A percentile compares a stretch with the other conserved stretches of the same genome.
These are phyloP conservation scores for Drosophila differens DNA, from an alignment of 2,888 invertebrate genomes.

Conservation along the genomic window DNA sequence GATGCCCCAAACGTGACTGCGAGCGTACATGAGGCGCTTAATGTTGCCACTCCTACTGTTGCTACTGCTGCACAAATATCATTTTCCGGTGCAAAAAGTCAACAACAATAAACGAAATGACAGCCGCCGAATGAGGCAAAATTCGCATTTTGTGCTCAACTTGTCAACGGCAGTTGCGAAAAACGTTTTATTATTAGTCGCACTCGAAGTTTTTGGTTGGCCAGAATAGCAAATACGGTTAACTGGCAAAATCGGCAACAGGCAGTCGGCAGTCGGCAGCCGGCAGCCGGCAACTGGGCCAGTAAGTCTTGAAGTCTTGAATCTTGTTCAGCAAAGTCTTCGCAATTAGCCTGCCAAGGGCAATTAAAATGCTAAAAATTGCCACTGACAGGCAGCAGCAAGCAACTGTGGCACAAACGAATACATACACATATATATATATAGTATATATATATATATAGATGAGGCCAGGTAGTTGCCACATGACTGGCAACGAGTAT, in stretches of 20 bases:
- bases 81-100: slow-evolving; percentile 50
- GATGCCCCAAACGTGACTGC: slow-evolving; percentile 75
- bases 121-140: slow-evolving; percentile 35
- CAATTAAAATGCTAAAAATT: slow-evolving; percentile 73
- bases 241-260: slow-evolving; percentile 1
- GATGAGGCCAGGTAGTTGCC: slow-evolving; percentile 6
- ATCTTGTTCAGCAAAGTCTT: slow-evolving; percentile 1
- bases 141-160: slow-evolving; percentile 23
- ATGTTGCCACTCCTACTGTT: slow-evolving; percentile 1
- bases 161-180: slow-evolving; percentile 67
- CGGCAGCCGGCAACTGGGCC: neutral
- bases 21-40: slow-evolving; percentile 53
- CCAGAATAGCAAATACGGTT: slow-evolving; percentile 22
- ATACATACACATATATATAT: neutral
- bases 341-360: slow-evolving; percentile 66
- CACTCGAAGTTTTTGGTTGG: slow-evolving; percentile 10
- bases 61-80: slow-evolving; percentile 40
- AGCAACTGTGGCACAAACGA: slow-evolving; percentile 26
- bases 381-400: slow-evolving; percentile 43
- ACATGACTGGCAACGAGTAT: slow-evolving; percentile 1
- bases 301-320: slow-evolving; percentile 5
- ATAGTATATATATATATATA: neutral
- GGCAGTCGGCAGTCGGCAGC: neutral
- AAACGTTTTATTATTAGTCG: slow-evolving; percentile 65
- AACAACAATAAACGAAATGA: slow-evolving; percentile 70